Evolutionary conservation across 1,140 invertebrate genomes (phyloP).

Genomic region (Apis florea): DNA sequence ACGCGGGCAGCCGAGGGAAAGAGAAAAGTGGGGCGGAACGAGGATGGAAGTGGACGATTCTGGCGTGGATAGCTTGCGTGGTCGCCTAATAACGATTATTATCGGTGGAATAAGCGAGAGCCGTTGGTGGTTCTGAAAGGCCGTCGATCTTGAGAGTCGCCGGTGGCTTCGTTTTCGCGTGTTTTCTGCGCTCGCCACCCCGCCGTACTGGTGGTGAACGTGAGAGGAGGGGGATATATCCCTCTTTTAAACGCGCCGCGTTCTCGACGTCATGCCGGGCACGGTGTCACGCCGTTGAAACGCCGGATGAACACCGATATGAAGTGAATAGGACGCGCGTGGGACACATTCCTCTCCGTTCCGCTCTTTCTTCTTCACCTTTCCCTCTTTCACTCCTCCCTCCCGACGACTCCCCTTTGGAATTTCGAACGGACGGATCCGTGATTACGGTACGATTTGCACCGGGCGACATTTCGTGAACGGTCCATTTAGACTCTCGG

Average conservation of each 20-base stretch:
- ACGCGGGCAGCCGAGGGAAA: background rate
- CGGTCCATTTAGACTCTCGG: background rate
- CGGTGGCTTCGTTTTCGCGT: conserved; percentile 39
- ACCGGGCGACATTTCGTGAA: conserved; percentile 44
- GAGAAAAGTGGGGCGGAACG: conserved; percentile 12
- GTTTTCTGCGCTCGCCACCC: conserved; percentile 18
- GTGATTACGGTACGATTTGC: conserved; percentile 50
- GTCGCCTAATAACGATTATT: conserved; percentile 51
- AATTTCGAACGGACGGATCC: conserved; percentile 43
- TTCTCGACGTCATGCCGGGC: conserved; percentile 28
- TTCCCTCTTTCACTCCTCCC: background rate
- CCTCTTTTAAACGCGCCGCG: conserved; percentile 29
- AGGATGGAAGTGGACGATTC: background rate
- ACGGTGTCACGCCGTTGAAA: conserved; percentile 42
- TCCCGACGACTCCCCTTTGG: conserved; percentile 1
- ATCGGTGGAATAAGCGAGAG: conserved; percentile 34
- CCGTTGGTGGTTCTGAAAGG: conserved; percentile 5
- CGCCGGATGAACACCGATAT: conserved; percentile 47
- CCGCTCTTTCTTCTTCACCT: background rate
- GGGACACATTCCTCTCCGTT: conserved; percentile 40
- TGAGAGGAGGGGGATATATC: background rate
- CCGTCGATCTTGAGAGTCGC: conserved; percentile 21
- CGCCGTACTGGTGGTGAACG: background rate
- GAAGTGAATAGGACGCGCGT: conserved; percentile 33
- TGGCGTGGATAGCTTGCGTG: conserved; percentile 15